phyloP scores from a whole-genome alignment of 2,113 vertebrate genomes.

The Cottus gobio region DNA sequence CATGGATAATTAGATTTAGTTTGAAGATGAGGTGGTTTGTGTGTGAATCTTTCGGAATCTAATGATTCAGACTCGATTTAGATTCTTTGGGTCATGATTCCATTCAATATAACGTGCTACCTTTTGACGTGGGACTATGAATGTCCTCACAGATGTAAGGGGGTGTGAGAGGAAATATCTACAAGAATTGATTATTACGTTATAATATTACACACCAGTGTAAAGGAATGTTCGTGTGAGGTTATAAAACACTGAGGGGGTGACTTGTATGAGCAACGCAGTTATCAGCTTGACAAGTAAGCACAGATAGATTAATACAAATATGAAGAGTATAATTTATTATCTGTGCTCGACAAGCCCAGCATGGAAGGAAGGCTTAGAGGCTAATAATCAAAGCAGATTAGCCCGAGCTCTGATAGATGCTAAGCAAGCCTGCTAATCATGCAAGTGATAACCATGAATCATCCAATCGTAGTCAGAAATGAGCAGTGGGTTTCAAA shows the following conservation, averaged over 20 bases:
- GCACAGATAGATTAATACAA: conserved; percentile 65
- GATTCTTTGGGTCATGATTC: not conserved
- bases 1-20: not conserved
- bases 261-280: conserved; percentile 34
- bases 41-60: not conserved
- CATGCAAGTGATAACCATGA: conserved; percentile 74
- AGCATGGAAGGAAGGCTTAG: conserved; percentile 73
- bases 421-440: conserved; percentile 68
- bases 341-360: conserved; percentile 63
- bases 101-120: not conserved
- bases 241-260: conserved; percentile 6
- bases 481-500: conserved; percentile 64
- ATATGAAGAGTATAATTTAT: conserved; percentile 68
- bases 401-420: conserved; percentile 72
- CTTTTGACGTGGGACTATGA: not conserved
- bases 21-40: not conserved
- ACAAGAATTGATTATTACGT: conserved; percentile 6
- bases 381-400: conserved; percentile 81
- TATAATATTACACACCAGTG: not conserved
- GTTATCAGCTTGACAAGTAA: conserved; percentile 71
- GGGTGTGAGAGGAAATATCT: not conserved
- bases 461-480: conserved; percentile 71
- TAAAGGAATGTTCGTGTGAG: conserved; percentile 29
- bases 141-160: not conserved
- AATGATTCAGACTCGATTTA: not conserved